Evolutionary conservation across 2,888 invertebrate species (phyloP).

Genomic region (Hetaerina titia): DNA sequence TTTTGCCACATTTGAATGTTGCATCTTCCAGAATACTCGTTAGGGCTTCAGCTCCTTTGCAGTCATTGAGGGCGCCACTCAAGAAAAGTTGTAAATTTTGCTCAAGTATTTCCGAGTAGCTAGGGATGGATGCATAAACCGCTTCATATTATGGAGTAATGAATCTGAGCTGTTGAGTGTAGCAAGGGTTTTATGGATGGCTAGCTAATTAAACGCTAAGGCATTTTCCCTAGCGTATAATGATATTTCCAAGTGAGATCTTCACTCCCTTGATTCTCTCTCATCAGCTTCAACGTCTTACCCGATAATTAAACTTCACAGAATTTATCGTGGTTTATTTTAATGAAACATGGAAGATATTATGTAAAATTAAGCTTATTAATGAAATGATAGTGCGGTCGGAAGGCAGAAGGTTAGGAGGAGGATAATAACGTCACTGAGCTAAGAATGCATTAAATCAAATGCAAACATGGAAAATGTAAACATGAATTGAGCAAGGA

Average conservation of each 20-base stretch:
- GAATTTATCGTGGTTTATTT: background rate
- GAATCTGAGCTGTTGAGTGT: background rate
- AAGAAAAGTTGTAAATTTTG: background rate
- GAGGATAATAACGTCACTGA: no score
- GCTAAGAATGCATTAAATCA: no score
- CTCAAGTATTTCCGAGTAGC: background rate
- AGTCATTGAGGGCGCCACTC: background rate
- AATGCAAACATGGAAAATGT: no score
- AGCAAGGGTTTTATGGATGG: background rate
- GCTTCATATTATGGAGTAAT: background rate
- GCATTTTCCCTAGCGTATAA: background rate
- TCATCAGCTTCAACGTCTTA: background rate
- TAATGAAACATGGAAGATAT: background rate
- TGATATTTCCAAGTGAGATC: background rate
- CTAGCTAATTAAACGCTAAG: background rate
- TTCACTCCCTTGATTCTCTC: background rate
- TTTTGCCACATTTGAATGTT: no score
- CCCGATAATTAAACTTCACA: background rate
- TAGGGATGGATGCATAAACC: background rate
- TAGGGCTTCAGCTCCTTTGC: background rate
- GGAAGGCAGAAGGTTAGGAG: no score
- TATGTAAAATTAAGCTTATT: no score
- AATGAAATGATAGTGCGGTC: no score
- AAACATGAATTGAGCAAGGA: no score
- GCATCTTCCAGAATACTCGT: background rate